Percentiles rank a stretch among this genome's conserved stretches.
Conservation (phyloP, 2,113 vertebrate genomes). For the Oreochromis aureus region DNA sequence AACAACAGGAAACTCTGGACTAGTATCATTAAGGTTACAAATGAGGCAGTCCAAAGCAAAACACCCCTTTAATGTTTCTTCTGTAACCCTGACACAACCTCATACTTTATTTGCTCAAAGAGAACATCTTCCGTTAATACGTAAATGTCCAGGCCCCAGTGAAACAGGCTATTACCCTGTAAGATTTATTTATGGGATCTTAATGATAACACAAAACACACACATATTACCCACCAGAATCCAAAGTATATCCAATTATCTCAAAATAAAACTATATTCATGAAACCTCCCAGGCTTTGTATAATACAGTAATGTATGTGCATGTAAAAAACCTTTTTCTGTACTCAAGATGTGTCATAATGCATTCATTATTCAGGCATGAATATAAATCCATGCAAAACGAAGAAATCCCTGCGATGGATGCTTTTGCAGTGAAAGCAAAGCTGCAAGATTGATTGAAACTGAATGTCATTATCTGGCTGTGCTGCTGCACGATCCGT, state of each 20-base stretch:
- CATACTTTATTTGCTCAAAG: background rate
- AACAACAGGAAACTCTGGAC: background rate
- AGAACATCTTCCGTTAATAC: background rate
- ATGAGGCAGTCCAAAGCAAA: background rate
- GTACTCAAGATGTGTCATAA: background rate
- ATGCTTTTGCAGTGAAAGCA: background rate
- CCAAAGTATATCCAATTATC: background rate
- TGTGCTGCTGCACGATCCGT: background rate
- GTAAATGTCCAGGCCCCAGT: background rate
- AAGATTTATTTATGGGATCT: background rate
- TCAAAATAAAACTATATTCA: background rate
- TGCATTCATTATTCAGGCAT: background rate
- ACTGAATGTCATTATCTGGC: background rate
- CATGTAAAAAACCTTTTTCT: background rate
- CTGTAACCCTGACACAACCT: background rate
- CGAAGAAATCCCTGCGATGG: background rate
- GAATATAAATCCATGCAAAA: background rate
- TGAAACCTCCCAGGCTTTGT: background rate
- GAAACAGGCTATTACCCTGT: background rate
- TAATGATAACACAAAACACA: background rate
- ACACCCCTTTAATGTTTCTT: background rate
- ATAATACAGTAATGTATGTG: background rate
- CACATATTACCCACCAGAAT: background rate
- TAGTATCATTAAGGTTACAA: background rate
- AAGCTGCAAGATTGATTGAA: constrained; percentile 11